Percentiles rank a stretch among this genome's conserved stretches.
phyloP scores from a whole-genome alignment of 1,140 invertebrate genomes.

The Fopius arisanus region DNA sequence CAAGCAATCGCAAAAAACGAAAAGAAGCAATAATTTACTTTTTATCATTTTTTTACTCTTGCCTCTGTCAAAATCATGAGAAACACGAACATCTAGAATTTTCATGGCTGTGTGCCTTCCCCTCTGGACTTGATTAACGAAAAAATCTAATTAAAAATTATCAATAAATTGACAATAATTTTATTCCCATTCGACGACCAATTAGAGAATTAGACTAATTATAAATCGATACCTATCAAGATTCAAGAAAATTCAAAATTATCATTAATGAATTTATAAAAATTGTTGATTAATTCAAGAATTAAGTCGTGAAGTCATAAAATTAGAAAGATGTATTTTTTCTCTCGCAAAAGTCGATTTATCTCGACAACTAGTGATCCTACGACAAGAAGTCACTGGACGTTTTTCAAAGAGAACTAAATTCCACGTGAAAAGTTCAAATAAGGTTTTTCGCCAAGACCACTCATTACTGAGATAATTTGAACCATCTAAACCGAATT shows the following conservation, averaged over 20 bases:
- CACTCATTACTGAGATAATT: too few species aligned
- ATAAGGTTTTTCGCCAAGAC: background rate
- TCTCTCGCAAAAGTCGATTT: too few species aligned
- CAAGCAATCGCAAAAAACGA: background rate
- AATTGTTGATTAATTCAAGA: too few species aligned
- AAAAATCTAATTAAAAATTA: slow-evolving; percentile 28
- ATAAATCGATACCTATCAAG: background rate
- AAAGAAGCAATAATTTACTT: slow-evolving; percentile 17
- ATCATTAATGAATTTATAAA: background rate
- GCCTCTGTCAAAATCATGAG: slow-evolving; percentile 51
- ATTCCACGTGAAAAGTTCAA: background rate
- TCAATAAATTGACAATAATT: slow-evolving; percentile 17
- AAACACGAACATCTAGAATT: slow-evolving; percentile 2
- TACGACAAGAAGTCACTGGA: too few species aligned
- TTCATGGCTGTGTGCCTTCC: slow-evolving; percentile 24
- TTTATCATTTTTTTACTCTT: slow-evolving; percentile 54
- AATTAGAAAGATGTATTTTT: too few species aligned
- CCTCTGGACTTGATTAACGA: slow-evolving; percentile 6
- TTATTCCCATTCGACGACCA: slow-evolving; percentile 27
- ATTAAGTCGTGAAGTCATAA: too few species aligned
- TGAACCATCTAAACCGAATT: too few species aligned
- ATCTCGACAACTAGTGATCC: too few species aligned
- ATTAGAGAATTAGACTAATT: background rate
- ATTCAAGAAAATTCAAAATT: background rate
- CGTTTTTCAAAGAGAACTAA: too few species aligned